These are phyloP conservation scores for Dynastes maya DNA, from an alignment of 2,888 invertebrate species.

Conservation along the genomic window DNA sequence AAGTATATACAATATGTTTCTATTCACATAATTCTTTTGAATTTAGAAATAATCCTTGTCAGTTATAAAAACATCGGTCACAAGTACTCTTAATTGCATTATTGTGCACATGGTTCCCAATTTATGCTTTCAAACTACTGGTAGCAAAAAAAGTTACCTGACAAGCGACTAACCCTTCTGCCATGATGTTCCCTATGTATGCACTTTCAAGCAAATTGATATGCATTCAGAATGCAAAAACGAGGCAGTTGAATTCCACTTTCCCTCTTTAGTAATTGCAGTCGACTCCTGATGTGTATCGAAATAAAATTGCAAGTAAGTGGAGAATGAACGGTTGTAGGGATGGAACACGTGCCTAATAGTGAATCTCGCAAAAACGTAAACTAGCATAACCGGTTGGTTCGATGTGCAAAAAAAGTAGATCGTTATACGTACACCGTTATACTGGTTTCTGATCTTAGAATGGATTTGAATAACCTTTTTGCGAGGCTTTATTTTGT, in stretches of 20 bases:
- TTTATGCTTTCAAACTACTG: conserved; percentile 24
- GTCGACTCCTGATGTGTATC: conserved; percentile 25
- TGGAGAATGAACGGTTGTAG: conserved; percentile 15
- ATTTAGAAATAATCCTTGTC: neutral
- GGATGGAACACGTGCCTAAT: conserved; percentile 19
- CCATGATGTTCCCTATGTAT: conserved; percentile 12
- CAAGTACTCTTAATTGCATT: conserved; percentile 17
- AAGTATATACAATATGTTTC: too few relatives aligned
- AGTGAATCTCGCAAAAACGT: conserved; percentile 42
- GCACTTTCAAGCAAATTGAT: conserved; percentile 22
- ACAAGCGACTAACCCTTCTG: conserved; percentile 37
- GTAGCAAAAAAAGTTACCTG: conserved; percentile 28
- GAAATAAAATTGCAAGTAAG: conserved; percentile 47
- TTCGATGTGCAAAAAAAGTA: conserved; percentile 30
- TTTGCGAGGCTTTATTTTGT: neutral
- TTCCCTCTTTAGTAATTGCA: conserved; percentile 2
- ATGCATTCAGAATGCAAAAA: conserved; percentile 31
- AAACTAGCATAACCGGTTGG: conserved; percentile 43
- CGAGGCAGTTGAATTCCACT: conserved; percentile 26
- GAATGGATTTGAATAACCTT: neutral
- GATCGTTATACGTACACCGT: conserved; percentile 17
- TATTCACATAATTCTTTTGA: neutral
- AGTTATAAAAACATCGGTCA: neutral
- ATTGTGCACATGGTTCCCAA: conserved; percentile 16
- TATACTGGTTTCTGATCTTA: conserved; percentile 15